phyloP scores from a whole-genome alignment of 2,888 invertebrate genomes.

The Drosophila koepferae region DNA sequence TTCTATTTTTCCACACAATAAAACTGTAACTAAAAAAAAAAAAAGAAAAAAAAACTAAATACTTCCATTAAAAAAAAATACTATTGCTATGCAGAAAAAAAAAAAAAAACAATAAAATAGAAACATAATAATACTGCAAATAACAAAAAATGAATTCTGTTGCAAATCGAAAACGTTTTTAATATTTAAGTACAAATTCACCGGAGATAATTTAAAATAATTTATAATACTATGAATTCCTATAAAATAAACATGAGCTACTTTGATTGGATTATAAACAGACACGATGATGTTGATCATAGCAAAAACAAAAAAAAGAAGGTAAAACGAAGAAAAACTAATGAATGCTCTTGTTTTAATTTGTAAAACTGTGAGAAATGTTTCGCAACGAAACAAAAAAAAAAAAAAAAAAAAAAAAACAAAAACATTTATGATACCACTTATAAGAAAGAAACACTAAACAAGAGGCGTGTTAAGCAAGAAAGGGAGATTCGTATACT shows the following conservation, averaged over 20 bases:
- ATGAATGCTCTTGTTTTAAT: constrained; percentile 56
- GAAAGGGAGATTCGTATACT: constrained; percentile 50
- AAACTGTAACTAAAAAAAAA: constrained; percentile 53
- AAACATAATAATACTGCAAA: constrained; percentile 20
- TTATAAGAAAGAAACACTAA: constrained; percentile 43
- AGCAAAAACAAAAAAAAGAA: constrained; percentile 8
- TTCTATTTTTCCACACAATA: constrained; percentile 70
- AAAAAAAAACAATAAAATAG: constrained; percentile 12
- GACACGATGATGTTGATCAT: constrained; percentile 31
- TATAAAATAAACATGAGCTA: constrained; percentile 31
- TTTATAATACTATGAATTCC: constrained; percentile 66
- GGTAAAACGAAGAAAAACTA: constrained; percentile 25
- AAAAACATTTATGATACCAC: constrained; percentile 33
- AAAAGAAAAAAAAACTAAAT: constrained; percentile 28
- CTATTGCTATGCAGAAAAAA: neutral
- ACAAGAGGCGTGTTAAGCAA: constrained; percentile 40
- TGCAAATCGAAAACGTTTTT: constrained; percentile 24
- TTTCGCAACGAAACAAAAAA: constrained; percentile 79
- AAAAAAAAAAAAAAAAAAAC: constrained; percentile 25
- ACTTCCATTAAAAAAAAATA: constrained; percentile 53
- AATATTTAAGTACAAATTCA: constrained; percentile 34
- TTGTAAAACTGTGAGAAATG: constrained; percentile 76
- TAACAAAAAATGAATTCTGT: constrained; percentile 25
- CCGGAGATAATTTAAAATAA: constrained; percentile 62
- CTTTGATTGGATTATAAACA: constrained; percentile 53